Conservation (phyloP, 2,888 invertebrate genomes). For the Calephelis perditalis region DNA sequence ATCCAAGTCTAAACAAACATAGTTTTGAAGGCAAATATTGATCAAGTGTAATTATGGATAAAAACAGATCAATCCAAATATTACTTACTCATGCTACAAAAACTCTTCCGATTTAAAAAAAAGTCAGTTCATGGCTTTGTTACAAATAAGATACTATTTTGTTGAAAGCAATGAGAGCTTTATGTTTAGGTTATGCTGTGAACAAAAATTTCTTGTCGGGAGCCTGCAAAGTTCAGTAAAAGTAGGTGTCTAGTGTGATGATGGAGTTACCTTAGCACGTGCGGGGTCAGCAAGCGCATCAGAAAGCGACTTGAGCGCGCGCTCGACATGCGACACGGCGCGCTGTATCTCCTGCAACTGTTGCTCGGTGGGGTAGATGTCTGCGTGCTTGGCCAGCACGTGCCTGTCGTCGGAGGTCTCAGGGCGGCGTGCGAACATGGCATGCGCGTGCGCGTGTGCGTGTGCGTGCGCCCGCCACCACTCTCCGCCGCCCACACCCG, state of each 20-base stretch:
- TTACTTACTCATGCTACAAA: too few relatives aligned
- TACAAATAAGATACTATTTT: too few relatives aligned
- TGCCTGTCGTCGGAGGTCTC: slow-evolving; percentile 98
- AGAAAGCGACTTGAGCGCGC: slow-evolving; percentile 95
- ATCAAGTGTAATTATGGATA: too few relatives aligned
- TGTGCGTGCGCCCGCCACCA: slow-evolving; percentile 63
- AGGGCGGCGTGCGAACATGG: slow-evolving; percentile 83
- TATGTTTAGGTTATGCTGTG: too few relatives aligned
- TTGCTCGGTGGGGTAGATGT: slow-evolving; percentile 95
- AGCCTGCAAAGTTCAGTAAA: neutral
- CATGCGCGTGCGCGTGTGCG: slow-evolving; percentile 43
- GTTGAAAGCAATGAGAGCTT: too few relatives aligned
- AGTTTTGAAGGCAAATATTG: too few relatives aligned
- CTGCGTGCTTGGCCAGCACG: slow-evolving; percentile 94
- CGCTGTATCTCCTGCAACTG: slow-evolving; percentile 94
- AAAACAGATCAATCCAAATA: neutral
- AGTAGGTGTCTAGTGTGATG: too few relatives aligned
- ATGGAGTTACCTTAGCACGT: slow-evolving; percentile 45
- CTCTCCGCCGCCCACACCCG: slow-evolving; percentile 75
- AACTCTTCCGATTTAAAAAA: too few relatives aligned
- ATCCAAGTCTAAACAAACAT: too few relatives aligned
- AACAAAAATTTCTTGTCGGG: too few relatives aligned
- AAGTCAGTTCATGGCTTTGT: too few relatives aligned
- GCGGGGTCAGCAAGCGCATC: slow-evolving; percentile 87
- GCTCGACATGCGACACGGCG: slow-evolving; percentile 95